Evolutionary conservation across 2,797 vertebrate species (phyloP).

Genomic region (Pelodytes ibericus): DNA sequence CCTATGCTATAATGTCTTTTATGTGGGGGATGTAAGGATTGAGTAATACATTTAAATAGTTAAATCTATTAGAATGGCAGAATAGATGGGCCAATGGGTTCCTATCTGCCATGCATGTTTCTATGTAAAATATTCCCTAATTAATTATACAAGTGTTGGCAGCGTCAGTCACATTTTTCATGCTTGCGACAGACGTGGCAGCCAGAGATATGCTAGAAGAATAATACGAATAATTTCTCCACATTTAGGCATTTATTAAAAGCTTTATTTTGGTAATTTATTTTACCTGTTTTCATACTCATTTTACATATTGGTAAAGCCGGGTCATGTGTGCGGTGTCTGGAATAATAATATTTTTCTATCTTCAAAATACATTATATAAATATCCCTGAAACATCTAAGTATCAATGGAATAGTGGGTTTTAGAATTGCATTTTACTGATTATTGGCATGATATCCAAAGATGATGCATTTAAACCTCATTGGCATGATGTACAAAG

Average conservation of each 20-base stretch:
- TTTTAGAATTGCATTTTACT: too few relatives aligned
- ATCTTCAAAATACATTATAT: too few relatives aligned
- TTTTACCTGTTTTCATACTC: neutral
- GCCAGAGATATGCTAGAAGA: neutral
- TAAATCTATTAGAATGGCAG: neutral
- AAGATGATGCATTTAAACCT: too few relatives aligned
- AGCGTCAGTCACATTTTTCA: neutral
- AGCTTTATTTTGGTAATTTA: neutral
- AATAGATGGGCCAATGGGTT: neutral
- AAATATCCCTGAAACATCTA: too few relatives aligned
- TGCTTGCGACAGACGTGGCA: neutral
- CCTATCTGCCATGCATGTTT: neutral
- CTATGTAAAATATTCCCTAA: slow-evolving; percentile 1
- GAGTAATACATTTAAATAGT: neutral
- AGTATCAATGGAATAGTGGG: too few relatives aligned
- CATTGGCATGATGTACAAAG: too few relatives aligned
- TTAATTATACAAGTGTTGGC: neutral
- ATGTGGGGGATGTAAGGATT: too few relatives aligned
- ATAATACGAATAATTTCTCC: neutral
- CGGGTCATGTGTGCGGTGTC: too few relatives aligned
- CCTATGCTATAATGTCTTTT: too few relatives aligned
- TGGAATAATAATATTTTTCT: too few relatives aligned
- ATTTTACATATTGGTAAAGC: too few relatives aligned
- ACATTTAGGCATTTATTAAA: neutral
- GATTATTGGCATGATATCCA: too few relatives aligned